Conservation (phyloP, 2,113 vertebrate genomes). For the Rousettus leschenaultii region DNA sequence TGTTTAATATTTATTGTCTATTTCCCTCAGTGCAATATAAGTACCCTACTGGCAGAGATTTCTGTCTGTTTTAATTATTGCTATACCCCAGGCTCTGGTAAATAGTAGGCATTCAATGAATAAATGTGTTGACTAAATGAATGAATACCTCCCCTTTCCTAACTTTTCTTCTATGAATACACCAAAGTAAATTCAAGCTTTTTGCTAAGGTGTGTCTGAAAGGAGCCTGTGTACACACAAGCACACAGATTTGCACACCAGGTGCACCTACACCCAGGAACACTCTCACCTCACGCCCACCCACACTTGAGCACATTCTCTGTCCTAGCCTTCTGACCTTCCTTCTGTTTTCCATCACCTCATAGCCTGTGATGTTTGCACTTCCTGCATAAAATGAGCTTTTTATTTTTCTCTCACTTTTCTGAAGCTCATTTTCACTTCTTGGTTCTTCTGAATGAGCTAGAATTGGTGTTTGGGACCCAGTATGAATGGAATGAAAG, state of each 20-base stretch:
- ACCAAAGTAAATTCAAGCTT: background rate
- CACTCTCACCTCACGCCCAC: background rate
- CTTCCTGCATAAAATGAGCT: slow-evolving; percentile 26
- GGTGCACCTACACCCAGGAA: accelerated
- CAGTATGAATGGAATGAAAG: background rate
- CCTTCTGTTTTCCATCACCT: background rate
- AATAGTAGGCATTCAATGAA: background rate
- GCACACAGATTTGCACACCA: too few species aligned
- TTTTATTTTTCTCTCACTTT: background rate
- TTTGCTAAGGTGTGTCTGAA: background rate
- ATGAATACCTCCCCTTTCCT: background rate
- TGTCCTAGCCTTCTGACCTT: background rate
- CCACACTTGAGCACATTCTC: background rate
- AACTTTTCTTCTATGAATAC: background rate
- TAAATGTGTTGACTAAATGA: background rate
- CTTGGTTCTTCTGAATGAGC: background rate
- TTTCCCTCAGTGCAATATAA: background rate
- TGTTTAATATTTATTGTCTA: background rate
- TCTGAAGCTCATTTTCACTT: slow-evolving; percentile 47
- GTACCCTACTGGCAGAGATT: background rate
- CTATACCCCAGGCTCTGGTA: background rate
- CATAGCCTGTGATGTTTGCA: background rate
- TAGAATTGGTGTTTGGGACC: background rate
- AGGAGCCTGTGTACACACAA: background rate
- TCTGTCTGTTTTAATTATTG: background rate